Percentiles rank a stretch among this genome's conserved stretches.
Conservation (phyloP, 2,797 vertebrate species). For the Anisognathus igniventris region DNA sequence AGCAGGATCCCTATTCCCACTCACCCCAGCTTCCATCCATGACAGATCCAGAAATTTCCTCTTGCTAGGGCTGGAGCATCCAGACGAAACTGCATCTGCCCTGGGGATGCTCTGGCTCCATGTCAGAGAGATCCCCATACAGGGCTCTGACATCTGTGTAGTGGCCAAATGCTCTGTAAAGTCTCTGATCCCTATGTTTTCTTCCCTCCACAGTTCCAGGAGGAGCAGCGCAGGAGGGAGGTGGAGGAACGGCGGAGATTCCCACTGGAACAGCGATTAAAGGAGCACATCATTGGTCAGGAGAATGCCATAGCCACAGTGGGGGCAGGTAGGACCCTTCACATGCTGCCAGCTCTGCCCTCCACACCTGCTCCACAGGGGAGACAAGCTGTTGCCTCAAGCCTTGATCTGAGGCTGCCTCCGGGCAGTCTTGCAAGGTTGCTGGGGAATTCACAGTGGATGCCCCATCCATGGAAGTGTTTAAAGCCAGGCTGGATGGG, state of each 20-base stretch:
- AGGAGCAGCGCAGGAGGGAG: slow-evolving; percentile 82
- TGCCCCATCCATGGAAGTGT: background rate
- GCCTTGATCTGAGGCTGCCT: background rate
- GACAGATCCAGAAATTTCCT: background rate
- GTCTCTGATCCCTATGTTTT: background rate
- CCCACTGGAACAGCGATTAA: slow-evolving; percentile 89
- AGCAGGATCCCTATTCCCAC: background rate
- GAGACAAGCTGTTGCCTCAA: background rate
- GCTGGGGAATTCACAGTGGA: background rate
- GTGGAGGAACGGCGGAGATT: slow-evolving; percentile 88
- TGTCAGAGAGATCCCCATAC: no score
- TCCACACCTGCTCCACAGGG: background rate
- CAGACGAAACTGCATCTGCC: background rate
- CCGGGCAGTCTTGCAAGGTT: accelerated
- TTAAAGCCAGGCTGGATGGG: background rate
- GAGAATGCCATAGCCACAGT: slow-evolving; percentile 92
- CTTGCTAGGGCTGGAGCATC: background rate
- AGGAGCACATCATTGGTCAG: slow-evolving; percentile 94
- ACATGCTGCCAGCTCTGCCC: accelerated
- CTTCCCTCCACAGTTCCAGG: slow-evolving; percentile 79
- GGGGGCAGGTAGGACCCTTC: slow-evolving; percentile 82
- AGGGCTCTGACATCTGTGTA: background rate
- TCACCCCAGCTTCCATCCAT: background rate
- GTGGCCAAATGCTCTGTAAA: accelerated
- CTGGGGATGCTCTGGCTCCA: background rate